phyloP scores from a whole-genome alignment of 2,797 vertebrate genomes.

The Calcarius lapponicus region DNA sequence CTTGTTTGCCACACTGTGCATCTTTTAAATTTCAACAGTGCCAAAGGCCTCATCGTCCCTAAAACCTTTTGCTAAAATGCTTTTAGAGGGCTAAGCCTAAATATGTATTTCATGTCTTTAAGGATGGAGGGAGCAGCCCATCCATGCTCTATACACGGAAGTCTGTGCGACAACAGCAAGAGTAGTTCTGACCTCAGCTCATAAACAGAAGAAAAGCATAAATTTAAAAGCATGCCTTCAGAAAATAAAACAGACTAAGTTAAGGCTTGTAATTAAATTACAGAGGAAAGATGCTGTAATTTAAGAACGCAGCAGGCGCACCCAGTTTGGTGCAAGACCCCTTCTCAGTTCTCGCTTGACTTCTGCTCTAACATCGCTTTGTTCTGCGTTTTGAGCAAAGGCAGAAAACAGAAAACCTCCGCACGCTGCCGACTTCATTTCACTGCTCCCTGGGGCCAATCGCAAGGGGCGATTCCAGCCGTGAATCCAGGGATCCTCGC shows the following conservation, averaged over 20 bases:
- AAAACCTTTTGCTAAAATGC: neutral
- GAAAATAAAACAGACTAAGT: no score
- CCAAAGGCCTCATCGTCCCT: neutral
- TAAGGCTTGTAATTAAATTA: neutral
- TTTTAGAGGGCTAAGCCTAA: neutral
- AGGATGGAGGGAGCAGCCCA: neutral
- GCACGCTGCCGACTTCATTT: no score
- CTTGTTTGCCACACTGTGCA: neutral
- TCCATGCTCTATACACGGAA: accelerated
- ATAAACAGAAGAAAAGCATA: accelerated
- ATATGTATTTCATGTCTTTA: accelerated
- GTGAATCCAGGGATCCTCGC: neutral
- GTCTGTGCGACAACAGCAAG: neutral
- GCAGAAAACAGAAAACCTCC: neutral
- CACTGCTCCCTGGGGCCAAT: neutral
- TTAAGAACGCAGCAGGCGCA: accelerated
- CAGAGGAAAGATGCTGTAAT: neutral
- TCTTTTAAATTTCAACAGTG: neutral
- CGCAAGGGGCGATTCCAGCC: neutral
- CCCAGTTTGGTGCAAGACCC: accelerated
- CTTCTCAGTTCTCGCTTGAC: accelerated
- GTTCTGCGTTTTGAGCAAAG: neutral
- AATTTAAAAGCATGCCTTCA: neutral
- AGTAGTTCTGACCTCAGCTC: neutral
- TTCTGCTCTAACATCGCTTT: neutral